These are phyloP conservation scores for Ardeotis arabs DNA, from an alignment of 2,113 vertebrate species.

Conservation along the genomic window DNA sequence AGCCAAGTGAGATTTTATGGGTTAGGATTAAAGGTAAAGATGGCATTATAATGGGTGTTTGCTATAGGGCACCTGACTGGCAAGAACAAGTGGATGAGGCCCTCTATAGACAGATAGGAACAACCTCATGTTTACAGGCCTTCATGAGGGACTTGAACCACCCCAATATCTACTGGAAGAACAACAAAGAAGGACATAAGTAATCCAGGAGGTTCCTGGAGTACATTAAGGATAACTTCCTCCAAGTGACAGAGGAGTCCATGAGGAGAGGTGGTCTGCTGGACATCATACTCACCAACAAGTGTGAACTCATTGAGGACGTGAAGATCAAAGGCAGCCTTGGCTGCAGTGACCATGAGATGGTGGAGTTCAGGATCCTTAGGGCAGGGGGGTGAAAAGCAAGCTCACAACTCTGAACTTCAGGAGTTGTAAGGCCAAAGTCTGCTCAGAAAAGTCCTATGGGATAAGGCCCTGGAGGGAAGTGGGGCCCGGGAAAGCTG, in stretches of 20 bases:
- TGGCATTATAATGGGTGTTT: neutral
- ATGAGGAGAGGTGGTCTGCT: neutral
- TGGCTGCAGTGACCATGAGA: neutral
- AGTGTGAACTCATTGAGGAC: neutral
- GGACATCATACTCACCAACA: neutral
- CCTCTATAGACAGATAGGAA: neutral
- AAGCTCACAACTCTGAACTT: neutral
- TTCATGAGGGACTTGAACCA: neutral
- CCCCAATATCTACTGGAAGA: neutral
- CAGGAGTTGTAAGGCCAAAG: too few relatives aligned
- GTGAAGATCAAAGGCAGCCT: neutral
- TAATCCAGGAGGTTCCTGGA: neutral
- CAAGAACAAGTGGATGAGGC: neutral
- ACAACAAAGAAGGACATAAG: neutral
- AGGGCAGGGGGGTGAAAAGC: neutral
- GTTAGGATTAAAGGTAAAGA: neutral
- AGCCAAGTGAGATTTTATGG: neutral
- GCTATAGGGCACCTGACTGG: neutral
- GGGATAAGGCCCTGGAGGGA: too few relatives aligned
- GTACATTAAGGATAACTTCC: neutral
- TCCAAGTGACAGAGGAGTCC: neutral
- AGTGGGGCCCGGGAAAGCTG: neutral
- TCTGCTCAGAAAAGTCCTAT: too few relatives aligned
- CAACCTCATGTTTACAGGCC: neutral
- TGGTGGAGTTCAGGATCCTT: neutral